Conservation (phyloP, 2,888 invertebrate genomes). For the Brachylomia viminalis region DNA sequence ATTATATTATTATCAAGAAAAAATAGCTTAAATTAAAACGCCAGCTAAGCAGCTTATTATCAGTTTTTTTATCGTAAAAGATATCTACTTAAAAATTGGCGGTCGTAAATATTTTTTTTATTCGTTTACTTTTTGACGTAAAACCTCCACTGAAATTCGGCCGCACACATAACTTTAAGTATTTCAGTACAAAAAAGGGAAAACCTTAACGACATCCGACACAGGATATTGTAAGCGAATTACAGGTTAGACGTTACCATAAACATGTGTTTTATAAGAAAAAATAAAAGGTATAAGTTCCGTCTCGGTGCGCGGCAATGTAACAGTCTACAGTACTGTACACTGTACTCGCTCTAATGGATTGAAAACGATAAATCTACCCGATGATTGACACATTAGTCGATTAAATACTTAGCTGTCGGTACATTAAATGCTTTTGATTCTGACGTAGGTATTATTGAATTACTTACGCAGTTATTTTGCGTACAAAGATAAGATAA, state of each 20-base stretch:
- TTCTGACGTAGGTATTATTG: conserved; percentile 17
- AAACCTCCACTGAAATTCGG: background rate
- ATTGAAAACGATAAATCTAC: conserved; percentile 38
- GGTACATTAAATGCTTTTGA: conserved; percentile 20
- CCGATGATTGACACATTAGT: conserved; percentile 52
- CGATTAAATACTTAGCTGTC: conserved; percentile 44
- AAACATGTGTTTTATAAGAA: conserved; percentile 37
- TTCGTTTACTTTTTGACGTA: conserved; percentile 4
- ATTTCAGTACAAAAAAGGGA: conserved; percentile 20
- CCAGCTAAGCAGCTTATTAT: background rate
- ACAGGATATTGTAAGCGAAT: conserved; percentile 10
- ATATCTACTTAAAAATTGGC: conserved; percentile 8
- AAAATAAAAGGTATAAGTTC: conserved; percentile 34
- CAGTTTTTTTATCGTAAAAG: conserved; percentile 44
- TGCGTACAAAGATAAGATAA: no score
- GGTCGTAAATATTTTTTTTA: conserved; percentile 17
- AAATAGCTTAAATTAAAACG: conserved; percentile 24
- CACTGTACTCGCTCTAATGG: background rate
- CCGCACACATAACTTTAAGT: conserved; percentile 7
- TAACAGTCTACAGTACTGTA: background rate
- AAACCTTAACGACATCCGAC: conserved; percentile 25
- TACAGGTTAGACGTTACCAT: conserved; percentile 10
- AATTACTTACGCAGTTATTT: conserved; percentile 18
- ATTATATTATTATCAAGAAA: conserved; percentile 14
- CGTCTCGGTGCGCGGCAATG: conserved; percentile 31